Base-by-base conservation (phyloP, 1,140 invertebrate species). In the Dreissena polymorpha region DNA sequence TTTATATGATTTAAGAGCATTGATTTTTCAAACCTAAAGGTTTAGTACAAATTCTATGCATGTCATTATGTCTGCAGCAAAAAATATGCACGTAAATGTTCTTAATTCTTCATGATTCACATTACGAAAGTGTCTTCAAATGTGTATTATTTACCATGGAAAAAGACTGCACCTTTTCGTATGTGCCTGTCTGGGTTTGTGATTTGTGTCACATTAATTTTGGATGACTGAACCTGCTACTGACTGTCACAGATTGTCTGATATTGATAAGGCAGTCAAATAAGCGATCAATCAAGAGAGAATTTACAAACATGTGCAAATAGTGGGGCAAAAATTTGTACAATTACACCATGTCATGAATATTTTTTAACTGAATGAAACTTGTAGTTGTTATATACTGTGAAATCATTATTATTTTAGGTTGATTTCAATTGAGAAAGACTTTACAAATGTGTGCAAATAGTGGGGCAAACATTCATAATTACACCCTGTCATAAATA, bases 191-290 rank as follows among this genome's bases (percentile, higher is more conserved):
- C 63, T n/a, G n/a, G n/a, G n/a, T n/a, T n/a, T n/a, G n/a, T n/a
- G 27, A 21, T 6, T 64, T 10, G n/a, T n/a, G 27, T 21, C 27
- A 21, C n/a, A 10, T 64, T 64, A 21, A 64, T 21, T 21, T 16
- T 21, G 7, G n/a, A 21, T 64, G 63, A n/a, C n/a, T 16, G 16
- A 16, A n/a, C n/a, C 16, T 16, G 63, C 27, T 64, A 64, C 7
- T 25, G n/a, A n/a, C 27, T 6, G 16, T 8, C 27, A 21, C 10
- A 72, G 50, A 72, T 72, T 55, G 70, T 72, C 70, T 72, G 21
- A 23, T 10, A 53, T 49, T 25, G 70, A 72, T 72, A 72, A 72
- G 27, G 49, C 51, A 72, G 16, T 23, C 10, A n/a, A 53, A 12
- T n/a, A 14, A 14, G 50, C 39, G 27, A 12, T 29, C 27, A 72